Evolutionary conservation across 2,113 vertebrate genomes (phyloP).

Genomic region (Nicator chloris): DNA sequence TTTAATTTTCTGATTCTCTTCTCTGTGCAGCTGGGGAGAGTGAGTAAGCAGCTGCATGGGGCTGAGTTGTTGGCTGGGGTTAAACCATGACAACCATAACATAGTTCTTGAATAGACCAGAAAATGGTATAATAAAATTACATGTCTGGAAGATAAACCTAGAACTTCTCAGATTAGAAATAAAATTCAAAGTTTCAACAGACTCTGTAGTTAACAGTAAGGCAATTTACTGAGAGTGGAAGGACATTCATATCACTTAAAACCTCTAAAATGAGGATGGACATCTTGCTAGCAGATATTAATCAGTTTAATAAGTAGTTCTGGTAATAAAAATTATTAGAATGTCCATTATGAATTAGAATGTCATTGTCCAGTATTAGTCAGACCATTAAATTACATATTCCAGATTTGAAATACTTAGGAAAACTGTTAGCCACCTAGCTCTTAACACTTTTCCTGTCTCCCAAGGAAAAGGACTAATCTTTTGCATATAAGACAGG

Average conservation of each 20-base stretch:
- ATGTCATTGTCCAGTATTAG: not conserved
- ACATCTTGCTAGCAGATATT: not conserved
- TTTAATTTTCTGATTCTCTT: not conserved
- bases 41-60: not conserved
- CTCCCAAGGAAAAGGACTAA: not conserved
- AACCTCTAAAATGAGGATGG: not conserved
- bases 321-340: not conserved
- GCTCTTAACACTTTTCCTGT: not conserved
- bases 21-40: not conserved
- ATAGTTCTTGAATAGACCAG: not conserved
- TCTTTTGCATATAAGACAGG: not conserved
- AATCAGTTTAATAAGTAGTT: not conserved
- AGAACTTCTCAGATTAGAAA: not conserved
- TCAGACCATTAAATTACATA: not conserved
- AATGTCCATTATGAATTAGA: no score
- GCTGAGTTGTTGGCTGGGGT: not conserved
- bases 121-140: not conserved
- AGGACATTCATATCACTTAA: not conserved
- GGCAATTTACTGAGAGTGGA: not conserved
- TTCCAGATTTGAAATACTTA: not conserved
- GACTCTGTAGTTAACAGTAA: not conserved
- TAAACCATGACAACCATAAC: not conserved
- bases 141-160: not conserved
- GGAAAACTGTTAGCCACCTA: not conserved
- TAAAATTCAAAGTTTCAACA: not conserved